Evolutionary conservation across 1,140 invertebrate species (phyloP), one percentile per base, ranked within the genome.

Genomic region (Panagrolaimus sp.): DNA sequence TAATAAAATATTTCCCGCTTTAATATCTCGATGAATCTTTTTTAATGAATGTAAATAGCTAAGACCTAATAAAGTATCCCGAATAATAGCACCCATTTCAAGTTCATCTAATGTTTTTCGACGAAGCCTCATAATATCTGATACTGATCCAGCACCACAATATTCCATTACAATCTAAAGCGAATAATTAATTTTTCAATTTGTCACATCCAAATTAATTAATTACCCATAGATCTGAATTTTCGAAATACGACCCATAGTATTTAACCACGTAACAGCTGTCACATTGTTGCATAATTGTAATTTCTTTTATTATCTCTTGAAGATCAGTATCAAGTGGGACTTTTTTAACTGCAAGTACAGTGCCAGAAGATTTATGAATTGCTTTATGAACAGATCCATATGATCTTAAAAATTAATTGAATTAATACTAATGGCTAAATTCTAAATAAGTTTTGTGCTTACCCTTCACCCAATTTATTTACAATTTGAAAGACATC

Each of bases 261-360:
- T 98, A 97, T 86, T 97, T 96, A 72, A 98, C 96, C 68, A 98
- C 95, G 86, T 93, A 96, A 43, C 91, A 92, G 80, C 91, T 94
- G 87, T 99, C 93, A 86, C 96, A 99, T 86, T 99, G 95, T 86
- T 99, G 96, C 96, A 99, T 98, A 78, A 99, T 98, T 71, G 93
- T 97, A 78, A 99, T 99, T 87, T 99, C 96, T 86, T 98, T 98
- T 78, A 98, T 98, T 76, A 99, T 98, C 88, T 98, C 96, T 86
- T 98, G 93, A 67, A 99, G 88, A 86, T 98, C 96, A 11, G 94
- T 97, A 84, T 98, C 95, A 16, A 98, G 94, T 47, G 95, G 95
- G 68, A 98, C 95, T 88, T 98, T 69, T 86, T 99, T 99, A 75
- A 99, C 96, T 70, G 96, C 96, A 78, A 98, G 88, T 64, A 97